phyloP scores from a whole-genome alignment of 2,797 vertebrate genomes.

The Fundulus diaphanus region DNA sequence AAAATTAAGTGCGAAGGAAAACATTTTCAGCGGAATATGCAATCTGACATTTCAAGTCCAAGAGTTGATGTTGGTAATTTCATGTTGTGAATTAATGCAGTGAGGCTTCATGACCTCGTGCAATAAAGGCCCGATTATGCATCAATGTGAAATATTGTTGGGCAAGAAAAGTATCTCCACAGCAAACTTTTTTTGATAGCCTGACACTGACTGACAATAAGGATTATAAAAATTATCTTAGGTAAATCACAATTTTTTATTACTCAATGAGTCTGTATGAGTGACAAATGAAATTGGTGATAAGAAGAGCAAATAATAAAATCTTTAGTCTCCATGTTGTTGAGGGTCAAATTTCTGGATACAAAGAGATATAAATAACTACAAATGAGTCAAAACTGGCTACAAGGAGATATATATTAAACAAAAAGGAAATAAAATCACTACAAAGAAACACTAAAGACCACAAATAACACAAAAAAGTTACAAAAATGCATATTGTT shows the following conservation, averaged over 20 bases:
- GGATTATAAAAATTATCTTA: not conserved
- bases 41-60: not conserved
- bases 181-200: not conserved
- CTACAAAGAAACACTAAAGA: not conserved
- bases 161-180: not conserved
- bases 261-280: not conserved
- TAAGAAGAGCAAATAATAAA: not conserved
- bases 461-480: too few species aligned
- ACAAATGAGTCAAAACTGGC: too few species aligned
- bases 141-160: not conserved
- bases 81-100: conserved; percentile 2
- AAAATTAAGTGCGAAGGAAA: conserved; percentile 1
- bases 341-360: not conserved
- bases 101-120: conserved; percentile 4
- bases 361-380: not conserved
- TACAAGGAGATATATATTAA: not conserved
- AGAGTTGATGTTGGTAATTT: conserved; percentile 8
- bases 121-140: not conserved
- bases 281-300: not conserved
- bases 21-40: not conserved
- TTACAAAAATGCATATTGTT: too few species aligned
- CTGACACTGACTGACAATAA: not conserved
- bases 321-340: not conserved
- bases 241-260: not conserved
- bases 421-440: not conserved